Percentiles rank a stretch among this genome's conserved stretches.
Evolutionary conservation across 2,113 vertebrate species (phyloP).

Genomic region (Garra rufa): DNA sequence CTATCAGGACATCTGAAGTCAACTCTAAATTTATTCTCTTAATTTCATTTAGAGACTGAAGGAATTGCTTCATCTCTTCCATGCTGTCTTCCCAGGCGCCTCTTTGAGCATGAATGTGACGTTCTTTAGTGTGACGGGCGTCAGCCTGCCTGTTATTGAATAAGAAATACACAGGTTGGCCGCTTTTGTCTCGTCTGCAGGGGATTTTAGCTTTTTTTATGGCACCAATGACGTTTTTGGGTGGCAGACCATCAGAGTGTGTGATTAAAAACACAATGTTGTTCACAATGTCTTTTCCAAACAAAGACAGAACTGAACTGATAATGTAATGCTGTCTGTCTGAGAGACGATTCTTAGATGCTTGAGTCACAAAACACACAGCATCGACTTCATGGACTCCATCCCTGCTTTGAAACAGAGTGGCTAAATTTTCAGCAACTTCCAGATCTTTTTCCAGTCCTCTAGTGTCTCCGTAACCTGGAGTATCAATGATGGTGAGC

Average conservation of each 20-base stretch:
- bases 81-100: not conserved
- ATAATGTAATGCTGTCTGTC: no score
- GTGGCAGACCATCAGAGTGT: conserved; percentile 28
- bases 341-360: no score
- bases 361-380: no score
- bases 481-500: conserved; percentile 20
- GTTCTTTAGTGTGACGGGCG: not conserved
- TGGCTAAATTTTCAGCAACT: conserved; percentile 31
- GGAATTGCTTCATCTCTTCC: not conserved
- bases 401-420: conserved; percentile 35
- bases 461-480: not conserved
- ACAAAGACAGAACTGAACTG: no score
- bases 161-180: conserved; percentile 19
- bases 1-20: conserved; percentile 3
- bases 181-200: not conserved
- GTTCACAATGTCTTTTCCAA: conserved; percentile 28
- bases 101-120: not conserved
- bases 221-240: conserved; percentile 4
- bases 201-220: conserved; percentile 24
- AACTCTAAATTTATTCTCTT: conserved; percentile 31
- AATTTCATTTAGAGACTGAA: not conserved
- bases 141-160: conserved; percentile 18
- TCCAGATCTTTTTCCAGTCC: conserved; percentile 20
- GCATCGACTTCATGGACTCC: not conserved
- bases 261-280: conserved; percentile 41